phyloP scores from a whole-genome alignment of 2,797 vertebrate species.

The Acanthurus lineatus region DNA sequence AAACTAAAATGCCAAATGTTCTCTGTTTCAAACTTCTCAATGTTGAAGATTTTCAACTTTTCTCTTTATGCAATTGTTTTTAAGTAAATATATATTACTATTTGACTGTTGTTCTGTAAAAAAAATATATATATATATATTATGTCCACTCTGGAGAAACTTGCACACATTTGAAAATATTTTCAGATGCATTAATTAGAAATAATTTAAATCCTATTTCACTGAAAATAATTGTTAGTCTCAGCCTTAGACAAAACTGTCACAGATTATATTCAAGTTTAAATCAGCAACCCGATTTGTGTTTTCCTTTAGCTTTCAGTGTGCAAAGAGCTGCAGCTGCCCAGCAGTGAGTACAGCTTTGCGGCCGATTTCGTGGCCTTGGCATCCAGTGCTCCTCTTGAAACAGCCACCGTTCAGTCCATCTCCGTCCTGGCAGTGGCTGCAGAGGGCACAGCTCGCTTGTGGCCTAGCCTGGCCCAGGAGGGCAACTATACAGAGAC shows the following conservation, averaged over 20 bases:
- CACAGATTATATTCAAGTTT: not conserved
- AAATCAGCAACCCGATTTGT: not conserved
- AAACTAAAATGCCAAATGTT: not conserved
- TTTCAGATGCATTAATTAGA: not conserved
- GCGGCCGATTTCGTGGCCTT: conserved; percentile 90
- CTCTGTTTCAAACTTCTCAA: not conserved
- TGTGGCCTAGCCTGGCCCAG: conserved; percentile 91
- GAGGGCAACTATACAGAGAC: conserved; percentile 90
- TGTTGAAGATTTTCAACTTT: not conserved
- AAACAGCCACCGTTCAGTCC: conserved; percentile 88
- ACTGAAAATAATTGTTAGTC: not conserved
- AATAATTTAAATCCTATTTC: not conserved
- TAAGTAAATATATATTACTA: not conserved
- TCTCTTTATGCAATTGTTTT: not conserved
- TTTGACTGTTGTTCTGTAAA: not conserved
- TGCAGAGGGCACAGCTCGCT: conserved; percentile 89
- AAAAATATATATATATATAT: not conserved
- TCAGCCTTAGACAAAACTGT: not conserved
- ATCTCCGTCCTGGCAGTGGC: conserved; percentile 90
- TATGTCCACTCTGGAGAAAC: too few species aligned
- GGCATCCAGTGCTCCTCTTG: conserved; percentile 80
- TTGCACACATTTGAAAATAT: too few species aligned
- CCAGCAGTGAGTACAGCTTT: conserved; percentile 88
- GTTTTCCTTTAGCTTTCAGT: conserved; percentile 87
- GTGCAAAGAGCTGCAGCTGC: conserved; percentile 95